Conservation (phyloP, 2,888 invertebrate species). For the Blera fallax region DNA sequence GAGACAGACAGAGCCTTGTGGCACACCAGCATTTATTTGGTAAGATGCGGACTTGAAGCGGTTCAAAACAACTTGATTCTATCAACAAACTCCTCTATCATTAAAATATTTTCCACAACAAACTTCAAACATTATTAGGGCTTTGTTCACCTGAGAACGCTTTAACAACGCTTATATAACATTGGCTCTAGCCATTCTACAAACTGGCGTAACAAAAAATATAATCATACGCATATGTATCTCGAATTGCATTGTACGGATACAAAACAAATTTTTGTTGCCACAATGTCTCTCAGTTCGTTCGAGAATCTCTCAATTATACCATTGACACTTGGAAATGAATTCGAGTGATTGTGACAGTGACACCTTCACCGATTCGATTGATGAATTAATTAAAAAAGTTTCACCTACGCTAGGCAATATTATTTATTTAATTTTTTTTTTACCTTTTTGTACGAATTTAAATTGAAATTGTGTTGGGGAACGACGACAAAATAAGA, state of each 20-base stretch:
- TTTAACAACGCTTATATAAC: too few species aligned
- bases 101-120: too few species aligned
- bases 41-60: too few species aligned
- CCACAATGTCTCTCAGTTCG: neutral
- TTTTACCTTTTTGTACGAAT: neutral
- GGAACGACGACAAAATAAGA: neutral
- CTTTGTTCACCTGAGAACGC: too few species aligned
- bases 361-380: conserved; percentile 30
- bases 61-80: too few species aligned
- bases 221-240: neutral
- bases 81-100: too few species aligned
- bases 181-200: too few species aligned
- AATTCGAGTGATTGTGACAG: conserved; percentile 49
- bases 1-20: too few species aligned
- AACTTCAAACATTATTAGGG: too few species aligned
- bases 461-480: conserved; percentile 30
- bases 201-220: too few species aligned
- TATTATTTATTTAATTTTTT: conserved; percentile 5
- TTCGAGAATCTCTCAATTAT: conserved; percentile 42
- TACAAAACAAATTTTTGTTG: neutral
- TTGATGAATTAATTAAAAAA: conserved; percentile 63
- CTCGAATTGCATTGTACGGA: neutral
- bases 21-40: too few species aligned
- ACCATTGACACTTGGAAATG: conserved; percentile 45
- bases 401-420: conserved; percentile 23